A percentile compares a stretch with the other conserved stretches of the same genome.
Conservation (phyloP, 2,888 invertebrate species). For the Julus scanicus region DNA sequence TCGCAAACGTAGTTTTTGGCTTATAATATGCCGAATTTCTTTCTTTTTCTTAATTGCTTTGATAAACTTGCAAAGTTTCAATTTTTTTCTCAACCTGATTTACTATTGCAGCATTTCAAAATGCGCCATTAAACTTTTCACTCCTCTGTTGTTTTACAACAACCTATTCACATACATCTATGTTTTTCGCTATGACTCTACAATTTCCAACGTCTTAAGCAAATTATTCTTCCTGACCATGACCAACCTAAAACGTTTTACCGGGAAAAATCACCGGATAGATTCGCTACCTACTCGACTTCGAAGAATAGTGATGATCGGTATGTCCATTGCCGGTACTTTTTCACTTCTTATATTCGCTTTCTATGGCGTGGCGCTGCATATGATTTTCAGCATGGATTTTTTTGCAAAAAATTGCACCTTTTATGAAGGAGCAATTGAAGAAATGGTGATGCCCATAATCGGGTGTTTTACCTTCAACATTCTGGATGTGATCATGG, state of each 20-base stretch:
- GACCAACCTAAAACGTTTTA: background rate
- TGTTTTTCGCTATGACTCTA: background rate
- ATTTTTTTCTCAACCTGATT: background rate
- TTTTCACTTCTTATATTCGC: background rate
- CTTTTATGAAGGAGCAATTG: background rate
- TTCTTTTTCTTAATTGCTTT: background rate
- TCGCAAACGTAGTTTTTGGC: background rate
- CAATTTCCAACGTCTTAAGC: background rate
- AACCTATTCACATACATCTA: background rate
- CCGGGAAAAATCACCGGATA: background rate
- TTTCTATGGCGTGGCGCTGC: background rate
- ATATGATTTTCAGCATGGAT: background rate
- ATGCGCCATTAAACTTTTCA: background rate
- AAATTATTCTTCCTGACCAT: background rate
- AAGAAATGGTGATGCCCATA: background rate
- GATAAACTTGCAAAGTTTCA: background rate
- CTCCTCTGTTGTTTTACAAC: background rate
- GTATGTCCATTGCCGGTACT: background rate
- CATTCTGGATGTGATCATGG: conserved; percentile 2
- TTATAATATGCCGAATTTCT: background rate
- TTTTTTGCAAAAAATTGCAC: background rate
- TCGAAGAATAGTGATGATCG: background rate
- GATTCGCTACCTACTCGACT: background rate
- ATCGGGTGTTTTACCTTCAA: background rate
- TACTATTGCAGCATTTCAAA: background rate